Conservation (phyloP, 1,140 invertebrate species). For the Meteorus sp. region DNA sequence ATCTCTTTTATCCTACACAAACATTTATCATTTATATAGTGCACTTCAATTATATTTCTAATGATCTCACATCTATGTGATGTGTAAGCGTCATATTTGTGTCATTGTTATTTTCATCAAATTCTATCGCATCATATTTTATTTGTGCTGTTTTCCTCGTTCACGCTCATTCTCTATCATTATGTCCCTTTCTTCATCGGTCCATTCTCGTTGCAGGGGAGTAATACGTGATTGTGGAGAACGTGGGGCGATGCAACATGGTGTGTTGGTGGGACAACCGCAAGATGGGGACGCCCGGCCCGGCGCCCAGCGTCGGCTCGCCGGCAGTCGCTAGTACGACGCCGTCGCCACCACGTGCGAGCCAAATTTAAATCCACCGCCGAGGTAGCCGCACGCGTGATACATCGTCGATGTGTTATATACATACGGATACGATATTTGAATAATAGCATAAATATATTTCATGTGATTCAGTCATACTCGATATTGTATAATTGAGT, state of each 20-base stretch:
- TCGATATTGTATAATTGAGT: neutral
- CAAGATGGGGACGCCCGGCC: constrained; percentile 25
- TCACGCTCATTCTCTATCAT: neutral
- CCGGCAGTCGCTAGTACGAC: constrained; percentile 23
- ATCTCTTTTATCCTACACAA: neutral
- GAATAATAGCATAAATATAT: neutral
- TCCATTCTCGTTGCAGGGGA: neutral
- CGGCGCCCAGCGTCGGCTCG: constrained; percentile 11
- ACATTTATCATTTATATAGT: neutral
- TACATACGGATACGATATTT: neutral
- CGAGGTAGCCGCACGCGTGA: constrained; percentile 1
- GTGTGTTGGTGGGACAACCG: constrained; percentile 24
- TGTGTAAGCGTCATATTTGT: neutral
- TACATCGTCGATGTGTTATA: constrained; percentile 2
- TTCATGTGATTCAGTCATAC: neutral
- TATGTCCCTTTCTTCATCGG: too few relatives aligned
- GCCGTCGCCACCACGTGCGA: constrained; percentile 25
- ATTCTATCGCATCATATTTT: too few relatives aligned
- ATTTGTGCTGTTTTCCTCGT: neutral
- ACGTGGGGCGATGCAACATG: constrained; percentile 3
- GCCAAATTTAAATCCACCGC: constrained; percentile 24
- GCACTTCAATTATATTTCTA: too few relatives aligned
- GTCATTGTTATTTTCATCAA: neutral
- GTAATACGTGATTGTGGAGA: neutral
- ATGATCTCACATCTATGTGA: neutral